A percentile compares a stretch with the other conserved stretches of the same genome.
phyloP scores from a whole-genome alignment of 2,888 invertebrate species.

The Nasonovia ribisnigri region DNA sequence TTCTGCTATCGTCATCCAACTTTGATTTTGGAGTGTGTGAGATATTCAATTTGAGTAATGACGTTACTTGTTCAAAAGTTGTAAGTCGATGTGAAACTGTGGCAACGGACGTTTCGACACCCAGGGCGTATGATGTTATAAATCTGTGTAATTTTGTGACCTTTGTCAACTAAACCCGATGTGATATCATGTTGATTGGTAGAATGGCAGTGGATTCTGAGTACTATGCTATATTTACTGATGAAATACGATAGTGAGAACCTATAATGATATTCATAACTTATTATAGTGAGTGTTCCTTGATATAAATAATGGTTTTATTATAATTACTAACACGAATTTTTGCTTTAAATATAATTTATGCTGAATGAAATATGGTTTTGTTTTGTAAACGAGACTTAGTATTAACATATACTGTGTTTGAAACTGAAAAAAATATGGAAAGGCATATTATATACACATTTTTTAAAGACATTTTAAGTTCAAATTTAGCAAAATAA shows the following conservation, averaged over 20 bases:
- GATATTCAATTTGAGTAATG: conserved; percentile 3
- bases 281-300: not conserved
- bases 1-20: not conserved
- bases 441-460: too few species aligned
- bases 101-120: not conserved
- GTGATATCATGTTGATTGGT: not conserved
- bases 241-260: not conserved
- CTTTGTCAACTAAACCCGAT: not conserved
- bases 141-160: not conserved
- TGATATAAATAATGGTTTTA: not conserved
- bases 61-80: conserved; percentile 14
- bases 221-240: not conserved
- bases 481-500: too few species aligned
- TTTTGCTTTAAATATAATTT: not conserved
- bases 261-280: not conserved
- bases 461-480: not conserved
- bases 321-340: not conserved
- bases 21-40: not conserved
- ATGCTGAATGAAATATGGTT: not conserved
- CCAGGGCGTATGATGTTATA: not conserved
- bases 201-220: not conserved
- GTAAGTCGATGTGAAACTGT: not conserved
- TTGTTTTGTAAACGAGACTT: not conserved
- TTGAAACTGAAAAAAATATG: not conserved
- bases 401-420: not conserved